Evolutionary conservation across 2,888 invertebrate species (phyloP).

Genomic region (Cantharis rufa): DNA sequence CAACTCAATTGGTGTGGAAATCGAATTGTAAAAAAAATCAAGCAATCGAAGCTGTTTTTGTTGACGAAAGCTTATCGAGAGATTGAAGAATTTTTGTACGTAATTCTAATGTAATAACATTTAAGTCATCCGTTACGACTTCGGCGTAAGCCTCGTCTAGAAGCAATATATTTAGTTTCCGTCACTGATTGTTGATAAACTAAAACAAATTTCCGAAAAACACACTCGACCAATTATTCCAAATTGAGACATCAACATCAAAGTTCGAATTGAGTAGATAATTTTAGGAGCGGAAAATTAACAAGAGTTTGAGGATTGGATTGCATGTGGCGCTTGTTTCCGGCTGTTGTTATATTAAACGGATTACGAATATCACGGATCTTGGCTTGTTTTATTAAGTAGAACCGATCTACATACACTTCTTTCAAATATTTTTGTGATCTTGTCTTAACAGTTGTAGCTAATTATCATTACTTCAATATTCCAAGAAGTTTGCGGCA

Average conservation of each 20-base stretch:
- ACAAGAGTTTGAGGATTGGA: constrained; percentile 3
- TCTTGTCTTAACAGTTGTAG: constrained; percentile 21
- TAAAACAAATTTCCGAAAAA: background rate
- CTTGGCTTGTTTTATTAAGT: constrained; percentile 16
- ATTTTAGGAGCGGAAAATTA: background rate
- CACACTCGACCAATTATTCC: background rate
- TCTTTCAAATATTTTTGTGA: constrained; percentile 3
- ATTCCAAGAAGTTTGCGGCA: constrained; percentile 29
- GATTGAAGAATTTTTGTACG: too few species aligned
- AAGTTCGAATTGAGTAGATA: background rate
- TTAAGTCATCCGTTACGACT: too few species aligned
- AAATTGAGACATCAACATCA: background rate
- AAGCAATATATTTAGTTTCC: too few species aligned
- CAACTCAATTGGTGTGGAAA: too few species aligned
- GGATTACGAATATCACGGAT: constrained; percentile 22
- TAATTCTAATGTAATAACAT: too few species aligned
- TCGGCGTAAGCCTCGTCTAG: too few species aligned
- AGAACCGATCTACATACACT: constrained; percentile 7
- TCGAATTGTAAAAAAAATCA: too few species aligned
- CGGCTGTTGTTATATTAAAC: constrained; percentile 24
- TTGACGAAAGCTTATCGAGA: too few species aligned
- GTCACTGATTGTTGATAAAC: background rate
- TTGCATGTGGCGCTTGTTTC: constrained; percentile 26
- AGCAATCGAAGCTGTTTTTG: too few species aligned
- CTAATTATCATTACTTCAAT: constrained; percentile 28